phyloP scores from a whole-genome alignment of 2,888 invertebrate species.

The Euzetes globulus region DNA sequence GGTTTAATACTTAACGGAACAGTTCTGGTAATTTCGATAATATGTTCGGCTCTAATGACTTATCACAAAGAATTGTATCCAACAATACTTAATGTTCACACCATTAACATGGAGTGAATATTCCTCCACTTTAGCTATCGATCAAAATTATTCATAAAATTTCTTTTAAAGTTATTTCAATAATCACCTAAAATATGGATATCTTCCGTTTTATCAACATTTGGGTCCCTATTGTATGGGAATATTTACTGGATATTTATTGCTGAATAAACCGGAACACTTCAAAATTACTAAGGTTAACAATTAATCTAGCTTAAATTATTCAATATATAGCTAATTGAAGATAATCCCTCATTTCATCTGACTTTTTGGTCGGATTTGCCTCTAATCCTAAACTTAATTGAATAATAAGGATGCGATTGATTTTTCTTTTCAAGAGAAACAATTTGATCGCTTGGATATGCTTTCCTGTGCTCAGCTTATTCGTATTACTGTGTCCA shows the following conservation, averaged over 20 bases:
- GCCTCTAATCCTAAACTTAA: too few species aligned
- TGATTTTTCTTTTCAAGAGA: not conserved
- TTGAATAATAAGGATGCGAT: not conserved
- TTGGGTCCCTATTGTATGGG: slow-evolving; percentile 38
- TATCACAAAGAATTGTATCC: not conserved
- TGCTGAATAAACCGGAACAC: slow-evolving; percentile 5
- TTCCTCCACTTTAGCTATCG: not conserved
- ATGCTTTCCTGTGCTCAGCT: not conserved
- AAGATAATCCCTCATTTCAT: too few species aligned
- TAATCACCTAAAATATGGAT: slow-evolving; percentile 17
- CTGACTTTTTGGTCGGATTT: too few species aligned
- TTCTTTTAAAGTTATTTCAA: slow-evolving; percentile 17
- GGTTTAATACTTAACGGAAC: slow-evolving; percentile 9
- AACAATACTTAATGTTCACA: slow-evolving; percentile 17
- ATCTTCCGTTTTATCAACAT: slow-evolving; percentile 34
- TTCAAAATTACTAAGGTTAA: not conserved
- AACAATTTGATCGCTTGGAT: not conserved
- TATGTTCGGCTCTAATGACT: not conserved
- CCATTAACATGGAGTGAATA: slow-evolving; percentile 12
- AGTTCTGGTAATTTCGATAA: slow-evolving; percentile 5
- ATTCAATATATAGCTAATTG: not conserved
- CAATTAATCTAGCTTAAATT: not conserved
- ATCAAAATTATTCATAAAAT: not conserved
- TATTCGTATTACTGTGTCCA: not conserved
- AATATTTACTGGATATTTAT: slow-evolving; percentile 36